phyloP scores from a whole-genome alignment of 2,888 invertebrate species.

The Nowickia ferox region DNA sequence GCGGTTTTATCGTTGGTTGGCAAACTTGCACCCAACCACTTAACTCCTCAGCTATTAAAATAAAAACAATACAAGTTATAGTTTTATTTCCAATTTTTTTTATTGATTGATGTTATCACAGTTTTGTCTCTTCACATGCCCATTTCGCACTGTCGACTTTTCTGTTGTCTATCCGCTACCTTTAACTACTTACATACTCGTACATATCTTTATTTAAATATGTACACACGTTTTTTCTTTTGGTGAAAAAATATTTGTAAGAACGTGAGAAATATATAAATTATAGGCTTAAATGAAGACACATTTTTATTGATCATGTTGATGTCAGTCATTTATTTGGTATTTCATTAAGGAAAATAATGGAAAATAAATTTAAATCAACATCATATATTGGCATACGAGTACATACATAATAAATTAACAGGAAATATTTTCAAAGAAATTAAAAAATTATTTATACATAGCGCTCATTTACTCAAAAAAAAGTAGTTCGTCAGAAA shows the following conservation, averaged over 20 bases:
- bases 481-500: no score
- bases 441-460: no score
- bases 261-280: constrained; percentile 41
- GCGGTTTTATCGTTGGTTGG: no score
- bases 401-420: no score
- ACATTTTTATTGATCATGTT: constrained; percentile 34
- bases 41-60: not conserved
- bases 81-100: not conserved
- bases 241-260: constrained; percentile 18
- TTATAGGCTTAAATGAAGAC: constrained; percentile 26
- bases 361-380: not conserved
- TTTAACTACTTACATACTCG: not conserved
- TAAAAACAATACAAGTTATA: constrained; percentile 17
- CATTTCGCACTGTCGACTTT: constrained; percentile 1
- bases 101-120: constrained; percentile 30
- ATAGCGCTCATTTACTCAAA: no score
- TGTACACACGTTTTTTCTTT: constrained; percentile 2
- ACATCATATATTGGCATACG: not conserved
- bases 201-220: not conserved
- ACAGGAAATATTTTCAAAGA: no score
- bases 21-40: no score
- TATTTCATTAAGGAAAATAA: not conserved
- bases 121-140: not conserved
- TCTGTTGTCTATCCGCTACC: not conserved
- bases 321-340: constrained; percentile 9